Evolutionary conservation across 2,888 invertebrate species (phyloP).

Genomic region (Drosophila demipolita): DNA sequence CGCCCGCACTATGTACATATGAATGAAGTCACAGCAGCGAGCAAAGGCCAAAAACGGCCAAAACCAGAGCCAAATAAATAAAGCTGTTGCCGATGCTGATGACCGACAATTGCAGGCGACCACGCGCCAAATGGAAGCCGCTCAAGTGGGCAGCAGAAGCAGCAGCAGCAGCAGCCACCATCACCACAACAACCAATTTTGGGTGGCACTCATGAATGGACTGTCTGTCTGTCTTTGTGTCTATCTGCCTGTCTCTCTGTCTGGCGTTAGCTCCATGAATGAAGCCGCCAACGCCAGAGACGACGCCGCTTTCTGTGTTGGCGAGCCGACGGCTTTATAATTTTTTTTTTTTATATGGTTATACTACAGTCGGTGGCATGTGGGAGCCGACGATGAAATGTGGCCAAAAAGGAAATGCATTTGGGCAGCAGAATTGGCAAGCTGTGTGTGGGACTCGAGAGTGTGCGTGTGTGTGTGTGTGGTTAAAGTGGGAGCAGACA

Average conservation of each 20-base stretch:
- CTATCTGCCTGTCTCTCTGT: slow-evolving; percentile 12
- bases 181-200: slow-evolving; percentile 60
- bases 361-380: slow-evolving; percentile 47
- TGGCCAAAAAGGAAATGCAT: slow-evolving; percentile 82
- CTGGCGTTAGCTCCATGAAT: slow-evolving; percentile 54
- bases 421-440: slow-evolving; percentile 66
- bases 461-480: slow-evolving; percentile 42
- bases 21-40: slow-evolving; percentile 58
- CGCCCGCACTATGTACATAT: slow-evolving; percentile 54
- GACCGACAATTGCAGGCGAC: slow-evolving; percentile 80
- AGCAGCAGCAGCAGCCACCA: background rate
- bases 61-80: slow-evolving; percentile 41
- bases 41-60: slow-evolving; percentile 53
- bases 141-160: slow-evolving; percentile 68
- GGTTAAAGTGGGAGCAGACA: slow-evolving; percentile 52
- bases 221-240: slow-evolving; percentile 18
- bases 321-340: slow-evolving; percentile 65
- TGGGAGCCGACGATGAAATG: slow-evolving; percentile 67
- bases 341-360: slow-evolving; percentile 24
- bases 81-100: slow-evolving; percentile 36
- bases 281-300: slow-evolving; percentile 67
- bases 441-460: slow-evolving; percentile 51
- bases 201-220: slow-evolving; percentile 68
- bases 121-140: slow-evolving; percentile 76
- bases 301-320: slow-evolving; percentile 59